phyloP scores from a whole-genome alignment of 2,797 vertebrate genomes.

The Simalia tracyae region DNA sequence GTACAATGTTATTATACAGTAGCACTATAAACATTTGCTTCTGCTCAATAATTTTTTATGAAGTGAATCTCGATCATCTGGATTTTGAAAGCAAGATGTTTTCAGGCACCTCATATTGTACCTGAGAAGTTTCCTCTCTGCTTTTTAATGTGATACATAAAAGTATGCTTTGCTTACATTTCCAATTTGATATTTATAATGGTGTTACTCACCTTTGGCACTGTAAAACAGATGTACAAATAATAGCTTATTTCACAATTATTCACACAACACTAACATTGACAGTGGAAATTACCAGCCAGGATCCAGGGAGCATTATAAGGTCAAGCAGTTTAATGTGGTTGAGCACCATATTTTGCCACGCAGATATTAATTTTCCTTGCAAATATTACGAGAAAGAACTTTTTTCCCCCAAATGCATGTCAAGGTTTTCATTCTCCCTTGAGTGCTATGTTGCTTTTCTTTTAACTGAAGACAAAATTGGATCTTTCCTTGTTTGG shows the following conservation, averaged over 20 bases:
- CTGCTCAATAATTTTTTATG: neutral
- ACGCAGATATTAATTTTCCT: conserved; percentile 3
- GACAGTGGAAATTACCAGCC: neutral
- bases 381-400: neutral
- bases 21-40: neutral
- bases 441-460: neutral
- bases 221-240: conserved; percentile 21
- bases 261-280: neutral
- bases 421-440: neutral
- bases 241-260: conserved; percentile 19
- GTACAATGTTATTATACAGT: neutral
- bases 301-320: neutral
- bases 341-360: neutral
- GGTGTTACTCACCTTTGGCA: neutral
- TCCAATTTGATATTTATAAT: conserved; percentile 19
- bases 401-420: neutral
- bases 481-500: neutral
- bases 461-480: neutral
- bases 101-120: neutral
- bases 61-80: neutral
- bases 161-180: neutral
- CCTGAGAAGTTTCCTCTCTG: neutral
- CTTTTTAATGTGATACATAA: neutral
- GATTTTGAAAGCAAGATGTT: neutral
- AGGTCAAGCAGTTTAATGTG: neutral